Conservation (phyloP, 1,140 invertebrate species). For the Ceratina calcarata region DNA sequence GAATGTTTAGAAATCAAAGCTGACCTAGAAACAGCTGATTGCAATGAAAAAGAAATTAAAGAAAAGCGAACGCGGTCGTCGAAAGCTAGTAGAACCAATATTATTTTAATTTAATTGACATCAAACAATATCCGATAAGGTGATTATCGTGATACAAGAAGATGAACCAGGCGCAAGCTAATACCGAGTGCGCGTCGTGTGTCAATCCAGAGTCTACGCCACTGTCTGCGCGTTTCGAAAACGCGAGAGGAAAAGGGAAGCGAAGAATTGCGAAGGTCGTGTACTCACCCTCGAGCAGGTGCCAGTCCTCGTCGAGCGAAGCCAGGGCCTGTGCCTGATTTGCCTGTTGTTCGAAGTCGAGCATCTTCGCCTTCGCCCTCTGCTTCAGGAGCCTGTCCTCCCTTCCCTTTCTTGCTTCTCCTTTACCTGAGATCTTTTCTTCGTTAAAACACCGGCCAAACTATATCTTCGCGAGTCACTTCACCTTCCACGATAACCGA, state of each 20-base stretch:
- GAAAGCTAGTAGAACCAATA: not conserved
- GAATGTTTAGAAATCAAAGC: not conserved
- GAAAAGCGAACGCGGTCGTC: not conserved
- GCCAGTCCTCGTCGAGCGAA: constrained; percentile 71
- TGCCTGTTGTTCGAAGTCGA: constrained; percentile 73
- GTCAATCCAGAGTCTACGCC: not conserved
- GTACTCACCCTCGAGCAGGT: constrained; percentile 73
- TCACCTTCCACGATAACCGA: too few relatives aligned
- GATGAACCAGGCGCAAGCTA: not conserved
- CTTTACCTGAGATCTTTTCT: not conserved
- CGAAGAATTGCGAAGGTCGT: constrained; percentile 69
- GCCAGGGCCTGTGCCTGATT: constrained; percentile 70
- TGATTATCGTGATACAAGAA: not conserved
- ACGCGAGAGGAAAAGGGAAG: constrained; percentile 23
- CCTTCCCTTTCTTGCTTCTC: not conserved
- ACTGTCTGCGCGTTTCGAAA: not conserved
- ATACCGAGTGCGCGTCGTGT: constrained; percentile 8
- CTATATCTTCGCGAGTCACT: constrained; percentile 21
- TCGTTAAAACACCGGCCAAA: not conserved
- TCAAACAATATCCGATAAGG: not conserved
- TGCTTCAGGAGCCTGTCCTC: constrained; percentile 20
- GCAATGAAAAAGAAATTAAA: not conserved
- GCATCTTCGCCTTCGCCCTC: constrained; percentile 51
- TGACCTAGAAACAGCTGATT: not conserved
- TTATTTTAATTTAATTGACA: not conserved